Percentiles rank a stretch among this genome's conserved stretches.
Conservation (phyloP, 2,888 invertebrate genomes). For the Mimachlamys varia region DNA sequence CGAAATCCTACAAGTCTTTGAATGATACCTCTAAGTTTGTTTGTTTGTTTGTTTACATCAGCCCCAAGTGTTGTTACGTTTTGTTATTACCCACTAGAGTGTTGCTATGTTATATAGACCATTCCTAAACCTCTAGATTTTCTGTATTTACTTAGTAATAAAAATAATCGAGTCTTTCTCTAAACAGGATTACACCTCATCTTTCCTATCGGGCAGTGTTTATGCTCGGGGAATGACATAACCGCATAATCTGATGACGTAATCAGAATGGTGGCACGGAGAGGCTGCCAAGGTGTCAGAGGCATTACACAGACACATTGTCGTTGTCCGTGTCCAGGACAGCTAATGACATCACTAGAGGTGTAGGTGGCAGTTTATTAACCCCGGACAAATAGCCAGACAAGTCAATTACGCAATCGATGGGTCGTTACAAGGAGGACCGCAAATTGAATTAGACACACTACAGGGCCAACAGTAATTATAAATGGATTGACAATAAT, state of each 20-base stretch:
- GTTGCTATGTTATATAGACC: not conserved
- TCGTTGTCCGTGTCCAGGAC: not conserved
- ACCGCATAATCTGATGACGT: constrained; percentile 13
- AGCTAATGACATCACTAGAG: not conserved
- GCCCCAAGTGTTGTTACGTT: not conserved
- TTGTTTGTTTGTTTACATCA: not conserved
- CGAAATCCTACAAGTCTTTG: no score
- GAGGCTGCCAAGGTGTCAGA: constrained; percentile 16
- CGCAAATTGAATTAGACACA: not conserved
- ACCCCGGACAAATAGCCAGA: not conserved
- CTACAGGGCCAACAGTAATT: not conserved
- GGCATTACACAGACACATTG: not conserved
- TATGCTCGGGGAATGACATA: not conserved
- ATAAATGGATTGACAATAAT: not conserved
- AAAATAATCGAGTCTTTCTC: not conserved
- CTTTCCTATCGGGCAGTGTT: not conserved
- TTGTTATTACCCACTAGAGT: not conserved
- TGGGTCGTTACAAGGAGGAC: not conserved
- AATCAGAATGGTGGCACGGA: constrained; percentile 6
- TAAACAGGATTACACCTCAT: not conserved
- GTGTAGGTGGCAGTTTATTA: not conserved
- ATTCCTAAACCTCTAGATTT: not conserved
- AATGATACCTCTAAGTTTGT: not conserved
- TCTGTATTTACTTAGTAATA: not conserved
- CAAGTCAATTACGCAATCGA: not conserved